Evolutionary conservation across 2,888 invertebrate genomes (phyloP).

Genomic region (Papilio demoleus): DNA sequence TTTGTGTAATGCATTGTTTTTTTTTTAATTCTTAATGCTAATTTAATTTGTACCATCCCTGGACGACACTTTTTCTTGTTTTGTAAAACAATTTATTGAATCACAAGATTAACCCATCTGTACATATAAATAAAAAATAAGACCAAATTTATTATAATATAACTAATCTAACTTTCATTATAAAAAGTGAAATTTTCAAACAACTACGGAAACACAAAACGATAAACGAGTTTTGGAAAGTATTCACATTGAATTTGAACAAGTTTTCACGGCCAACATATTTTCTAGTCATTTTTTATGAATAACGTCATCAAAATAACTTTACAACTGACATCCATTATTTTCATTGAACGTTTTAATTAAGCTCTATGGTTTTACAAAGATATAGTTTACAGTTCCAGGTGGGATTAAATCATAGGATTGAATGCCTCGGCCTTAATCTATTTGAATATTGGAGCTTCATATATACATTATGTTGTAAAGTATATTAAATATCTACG

Average conservation of each 20-base stretch:
- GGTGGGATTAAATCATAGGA: not conserved
- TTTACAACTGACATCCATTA: too few species aligned
- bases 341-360: too few species aligned
- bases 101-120: too few species aligned
- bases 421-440: not conserved
- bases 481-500: not conserved
- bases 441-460: not conserved
- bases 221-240: slow-evolving; percentile 16
- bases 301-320: not conserved
- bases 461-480: not conserved
- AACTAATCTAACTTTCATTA: not conserved
- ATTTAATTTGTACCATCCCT: too few species aligned
- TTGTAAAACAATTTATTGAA: too few species aligned
- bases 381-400: too few species aligned
- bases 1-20: too few species aligned
- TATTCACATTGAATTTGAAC: slow-evolving; percentile 6
- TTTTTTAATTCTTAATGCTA: too few species aligned
- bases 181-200: slow-evolving; percentile 1
- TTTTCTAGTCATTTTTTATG: slow-evolving; percentile 4
- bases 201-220: not conserved
- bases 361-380: too few species aligned
- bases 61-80: too few species aligned
- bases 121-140: too few species aligned
- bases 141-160: too few species aligned
- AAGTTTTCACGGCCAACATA: slow-evolving; percentile 16